Evolutionary conservation across 2,797 vertebrate species (phyloP).

Genomic region (Chaetophractus vellerosus): DNA sequence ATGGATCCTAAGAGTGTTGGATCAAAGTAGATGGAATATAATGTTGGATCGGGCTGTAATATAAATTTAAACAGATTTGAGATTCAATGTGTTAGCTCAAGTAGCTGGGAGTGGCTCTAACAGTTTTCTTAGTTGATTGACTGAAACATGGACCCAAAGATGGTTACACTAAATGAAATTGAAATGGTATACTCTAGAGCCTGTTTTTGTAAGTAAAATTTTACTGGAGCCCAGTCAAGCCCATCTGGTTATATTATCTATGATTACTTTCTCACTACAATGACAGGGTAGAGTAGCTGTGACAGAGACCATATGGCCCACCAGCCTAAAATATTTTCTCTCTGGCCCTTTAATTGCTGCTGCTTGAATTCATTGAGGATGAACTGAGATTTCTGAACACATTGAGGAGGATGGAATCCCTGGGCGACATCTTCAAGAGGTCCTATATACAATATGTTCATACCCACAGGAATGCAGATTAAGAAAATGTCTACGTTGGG

Average conservation of each 20-base stretch:
- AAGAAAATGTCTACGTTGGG: too few relatives aligned
- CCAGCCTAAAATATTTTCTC: too few relatives aligned
- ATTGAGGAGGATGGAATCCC: neutral
- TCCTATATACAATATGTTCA: too few relatives aligned
- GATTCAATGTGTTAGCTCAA: neutral
- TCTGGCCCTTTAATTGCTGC: neutral
- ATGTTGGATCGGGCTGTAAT: neutral
- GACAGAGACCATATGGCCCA: neutral
- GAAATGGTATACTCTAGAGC: neutral
- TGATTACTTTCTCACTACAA: neutral
- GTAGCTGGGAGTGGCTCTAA: neutral
- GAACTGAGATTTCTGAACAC: neutral
- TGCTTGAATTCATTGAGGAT: neutral
- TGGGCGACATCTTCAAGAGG: neutral
- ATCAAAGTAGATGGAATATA: neutral
- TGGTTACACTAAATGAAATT: neutral
- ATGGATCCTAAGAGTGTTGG: neutral
- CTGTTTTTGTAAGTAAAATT: neutral
- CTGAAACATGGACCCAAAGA: neutral
- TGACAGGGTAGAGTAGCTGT: neutral
- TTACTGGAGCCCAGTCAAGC: neutral
- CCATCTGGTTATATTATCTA: neutral
- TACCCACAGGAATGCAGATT: too few relatives aligned
- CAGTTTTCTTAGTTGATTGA: neutral
- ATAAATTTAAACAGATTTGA: neutral